A percentile compares a stretch with the other conserved stretches of the same genome.
Conservation (phyloP, 2,888 invertebrate genomes). For the Amphipoea lucens region DNA sequence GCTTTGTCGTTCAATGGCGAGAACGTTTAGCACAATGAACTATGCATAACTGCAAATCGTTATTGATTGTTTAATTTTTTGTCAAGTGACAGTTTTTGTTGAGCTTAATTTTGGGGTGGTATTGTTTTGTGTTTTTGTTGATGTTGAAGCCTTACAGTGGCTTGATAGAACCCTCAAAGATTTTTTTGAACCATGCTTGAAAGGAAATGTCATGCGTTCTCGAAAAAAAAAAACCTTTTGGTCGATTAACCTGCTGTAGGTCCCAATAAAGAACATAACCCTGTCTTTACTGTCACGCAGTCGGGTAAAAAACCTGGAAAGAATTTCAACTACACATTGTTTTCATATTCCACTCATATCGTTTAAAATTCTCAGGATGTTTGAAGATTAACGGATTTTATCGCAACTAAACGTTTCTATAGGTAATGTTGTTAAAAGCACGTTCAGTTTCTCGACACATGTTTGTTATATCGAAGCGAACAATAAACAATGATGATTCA, state of each 20-base stretch:
- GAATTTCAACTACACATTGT: not conserved
- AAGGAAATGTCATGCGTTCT: not conserved
- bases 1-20: slow-evolving; percentile 73
- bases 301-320: not conserved
- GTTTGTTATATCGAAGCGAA: slow-evolving; percentile 45
- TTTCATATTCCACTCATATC: slow-evolving; percentile 9
- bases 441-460: slow-evolving; percentile 60
- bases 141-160: slow-evolving; percentile 18
- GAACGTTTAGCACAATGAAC: slow-evolving; percentile 64
- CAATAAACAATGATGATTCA: slow-evolving; percentile 65
- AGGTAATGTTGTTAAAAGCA: slow-evolving; percentile 50
- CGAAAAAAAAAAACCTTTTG: not conserved
- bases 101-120: slow-evolving; percentile 43
- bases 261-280: not conserved
- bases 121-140: slow-evolving; percentile 36
- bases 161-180: not conserved
- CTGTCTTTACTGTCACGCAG: not conserved
- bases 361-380: slow-evolving; percentile 48
- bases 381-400: slow-evolving; percentile 33
- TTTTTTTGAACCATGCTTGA: not conserved
- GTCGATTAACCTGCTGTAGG: not conserved
- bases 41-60: slow-evolving; percentile 60
- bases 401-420: slow-evolving; percentile 30
- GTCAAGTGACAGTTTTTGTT: slow-evolving; percentile 50
- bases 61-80: slow-evolving; percentile 65